Conservation (phyloP, 2,113 vertebrate genomes). For the Psilopogon haemacephalus region DNA sequence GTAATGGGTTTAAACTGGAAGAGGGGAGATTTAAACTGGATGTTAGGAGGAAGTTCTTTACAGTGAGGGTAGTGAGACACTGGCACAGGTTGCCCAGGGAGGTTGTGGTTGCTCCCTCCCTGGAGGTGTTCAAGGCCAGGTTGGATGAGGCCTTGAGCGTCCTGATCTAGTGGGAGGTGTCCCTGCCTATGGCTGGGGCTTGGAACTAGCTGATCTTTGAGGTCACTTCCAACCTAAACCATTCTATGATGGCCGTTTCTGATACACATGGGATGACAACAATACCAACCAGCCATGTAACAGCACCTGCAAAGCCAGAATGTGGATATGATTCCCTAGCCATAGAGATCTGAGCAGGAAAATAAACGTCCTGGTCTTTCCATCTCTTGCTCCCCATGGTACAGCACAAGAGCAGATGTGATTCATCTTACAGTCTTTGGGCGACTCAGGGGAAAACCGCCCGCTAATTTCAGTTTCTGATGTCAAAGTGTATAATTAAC, state of each 20-base stretch:
- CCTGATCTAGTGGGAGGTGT: no score
- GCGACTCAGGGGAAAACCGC: constrained; percentile 1
- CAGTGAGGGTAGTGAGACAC: no score
- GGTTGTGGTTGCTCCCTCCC: no score
- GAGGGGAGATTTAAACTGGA: no score
- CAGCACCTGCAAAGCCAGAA: not conserved
- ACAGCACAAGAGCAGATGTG: not conserved
- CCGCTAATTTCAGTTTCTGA: constrained; percentile 38
- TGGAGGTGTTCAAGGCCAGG: no score
- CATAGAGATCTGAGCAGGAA: not conserved
- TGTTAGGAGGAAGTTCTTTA: no score
- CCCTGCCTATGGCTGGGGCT: no score
- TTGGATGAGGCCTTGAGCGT: no score
- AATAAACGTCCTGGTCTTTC: not conserved
- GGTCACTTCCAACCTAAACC: no score
- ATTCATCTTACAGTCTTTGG: constrained; percentile 26
- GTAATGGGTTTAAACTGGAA: no score
- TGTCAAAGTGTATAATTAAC: constrained; percentile 14
- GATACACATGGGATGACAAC: not conserved
- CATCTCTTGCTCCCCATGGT: not conserved
- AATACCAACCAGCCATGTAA: not conserved
- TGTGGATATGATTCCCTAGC: not conserved
- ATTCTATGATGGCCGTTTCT: not conserved
- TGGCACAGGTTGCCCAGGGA: no score
- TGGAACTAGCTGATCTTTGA: no score